Base-by-base conservation (phyloP, 2,113 vertebrate species). In the Austrofundulus limnaeus region DNA sequence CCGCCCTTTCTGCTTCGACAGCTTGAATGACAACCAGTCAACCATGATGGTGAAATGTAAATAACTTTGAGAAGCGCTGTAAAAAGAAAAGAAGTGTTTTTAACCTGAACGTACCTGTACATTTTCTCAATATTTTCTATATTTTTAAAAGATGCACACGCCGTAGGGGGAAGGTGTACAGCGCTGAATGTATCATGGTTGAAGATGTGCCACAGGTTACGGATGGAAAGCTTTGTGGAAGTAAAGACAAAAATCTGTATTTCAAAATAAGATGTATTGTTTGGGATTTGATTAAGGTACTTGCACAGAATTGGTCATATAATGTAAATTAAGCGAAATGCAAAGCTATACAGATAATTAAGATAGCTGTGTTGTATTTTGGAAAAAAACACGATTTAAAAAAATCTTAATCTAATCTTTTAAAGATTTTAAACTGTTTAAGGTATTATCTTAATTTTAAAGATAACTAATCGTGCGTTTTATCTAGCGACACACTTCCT, bases 61-160 rank as follows among this genome's bases (percentile, higher is more conserved):
- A 89, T 88, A 85, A 75, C 68, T 84, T 75, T 68, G 62, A 70
- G 78, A 65, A 70, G 77, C 15, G 21, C 53, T 57, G 60, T 53
- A 64, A 75, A 49, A 66, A 67, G 73, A 49, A 66, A 43, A 5
- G 28, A 10, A 8, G 75, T 76, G 75, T 85, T 90, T 89, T 89
- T 83, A 87, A 86, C 75, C 61, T 47, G 63, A 88, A 87, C 58
- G 80, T 80, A 77, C 64, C 66, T 88, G 86, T 89, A 86, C 24
- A 84, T 79, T 77, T 73, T 81, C 55, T 87, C 74, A 67, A 81
- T 77, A 60, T 85, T 91, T 92, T 90, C 68, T 88, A 88, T 86
- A 70, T 83, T 84, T 85, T 87, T 86, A 76, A 73, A 80, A 85
- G 4, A 75, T 83, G 85, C 82, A 74, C 58, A 85, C 76, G 73